These are phyloP conservation scores for Drosophila repletoides DNA, from an alignment of 1,140 invertebrate species.

Conservation along the genomic window DNA sequence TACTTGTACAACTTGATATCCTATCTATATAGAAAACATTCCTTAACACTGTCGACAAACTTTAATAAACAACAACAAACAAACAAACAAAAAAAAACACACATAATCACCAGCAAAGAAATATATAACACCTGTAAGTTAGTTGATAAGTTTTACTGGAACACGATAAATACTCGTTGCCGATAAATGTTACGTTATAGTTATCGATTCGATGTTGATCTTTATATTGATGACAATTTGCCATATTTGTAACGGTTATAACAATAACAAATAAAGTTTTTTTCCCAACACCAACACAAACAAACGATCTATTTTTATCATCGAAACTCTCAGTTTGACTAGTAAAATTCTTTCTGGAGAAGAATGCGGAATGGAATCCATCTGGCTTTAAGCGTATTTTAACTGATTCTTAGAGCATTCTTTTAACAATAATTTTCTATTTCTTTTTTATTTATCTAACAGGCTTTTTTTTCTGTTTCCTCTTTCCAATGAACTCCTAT, in stretches of 20 bases:
- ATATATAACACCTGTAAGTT: slow-evolving; percentile 33
- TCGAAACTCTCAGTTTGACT: not conserved
- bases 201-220: slow-evolving; percentile 37
- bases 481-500: no score
- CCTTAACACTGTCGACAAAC: not conserved
- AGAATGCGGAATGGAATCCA: no score
- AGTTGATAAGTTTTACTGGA: slow-evolving; percentile 57
- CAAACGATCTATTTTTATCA: not conserved
- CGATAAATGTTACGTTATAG: slow-evolving; percentile 51
- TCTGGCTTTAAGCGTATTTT: no score
- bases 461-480: no score
- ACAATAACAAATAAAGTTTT: slow-evolving; percentile 69
- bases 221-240: slow-evolving; percentile 44
- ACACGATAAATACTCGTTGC: slow-evolving; percentile 18
- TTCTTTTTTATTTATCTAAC: no score
- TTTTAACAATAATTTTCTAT: no score
- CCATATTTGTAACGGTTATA: slow-evolving; percentile 76
- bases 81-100: slow-evolving; percentile 15
- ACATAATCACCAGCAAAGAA: no score
- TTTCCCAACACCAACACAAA: slow-evolving; percentile 58
- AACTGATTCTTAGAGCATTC: no score
- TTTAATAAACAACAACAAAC: slow-evolving; percentile 4
- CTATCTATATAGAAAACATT: slow-evolving; percentile 8
- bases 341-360: no score
- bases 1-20: slow-evolving; percentile 11